phyloP scores from a whole-genome alignment of 2,797 vertebrate species.

The Cyprinodon diabolis region DNA sequence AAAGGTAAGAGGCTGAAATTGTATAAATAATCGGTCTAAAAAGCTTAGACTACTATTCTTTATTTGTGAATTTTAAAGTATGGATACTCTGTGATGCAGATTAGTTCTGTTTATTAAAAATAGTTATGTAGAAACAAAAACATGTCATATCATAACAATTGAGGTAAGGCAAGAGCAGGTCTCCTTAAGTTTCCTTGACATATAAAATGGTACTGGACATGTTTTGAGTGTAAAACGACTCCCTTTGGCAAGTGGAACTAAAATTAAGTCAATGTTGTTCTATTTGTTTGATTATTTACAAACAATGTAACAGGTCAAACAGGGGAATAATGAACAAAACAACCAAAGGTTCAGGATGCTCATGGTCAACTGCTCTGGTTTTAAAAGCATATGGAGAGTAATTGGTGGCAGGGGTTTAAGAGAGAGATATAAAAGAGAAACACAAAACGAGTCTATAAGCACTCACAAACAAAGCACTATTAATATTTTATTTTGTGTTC shows the following conservation, averaged over 20 bases:
- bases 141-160: conserved; percentile 42
- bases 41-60: conserved; percentile 23
- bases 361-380: conserved; percentile 11
- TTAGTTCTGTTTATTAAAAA: conserved; percentile 41
- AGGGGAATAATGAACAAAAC: conserved; percentile 16
- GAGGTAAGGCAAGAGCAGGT: conserved; percentile 47
- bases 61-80: conserved; percentile 63
- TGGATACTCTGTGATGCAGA: conserved; percentile 34
- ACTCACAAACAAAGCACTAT: conserved; percentile 19
- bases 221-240: conserved; percentile 6
- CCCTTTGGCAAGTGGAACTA: conserved; percentile 10
- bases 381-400: conserved; percentile 27
- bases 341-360: conserved; percentile 20
- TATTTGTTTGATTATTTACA: not conserved
- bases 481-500: conserved; percentile 63
- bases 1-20: conserved; percentile 19
- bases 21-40: conserved; percentile 38
- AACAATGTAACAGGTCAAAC: conserved; percentile 1
- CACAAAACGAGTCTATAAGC: conserved; percentile 11
- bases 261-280: not conserved
- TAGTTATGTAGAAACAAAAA: conserved; percentile 32
- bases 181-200: conserved; percentile 35
- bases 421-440: conserved; percentile 18
- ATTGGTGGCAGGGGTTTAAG: conserved; percentile 17
- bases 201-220: conserved; percentile 12